Base-by-base conservation (phyloP, 2,888 invertebrate genomes). In the Catocala fraxini region DNA sequence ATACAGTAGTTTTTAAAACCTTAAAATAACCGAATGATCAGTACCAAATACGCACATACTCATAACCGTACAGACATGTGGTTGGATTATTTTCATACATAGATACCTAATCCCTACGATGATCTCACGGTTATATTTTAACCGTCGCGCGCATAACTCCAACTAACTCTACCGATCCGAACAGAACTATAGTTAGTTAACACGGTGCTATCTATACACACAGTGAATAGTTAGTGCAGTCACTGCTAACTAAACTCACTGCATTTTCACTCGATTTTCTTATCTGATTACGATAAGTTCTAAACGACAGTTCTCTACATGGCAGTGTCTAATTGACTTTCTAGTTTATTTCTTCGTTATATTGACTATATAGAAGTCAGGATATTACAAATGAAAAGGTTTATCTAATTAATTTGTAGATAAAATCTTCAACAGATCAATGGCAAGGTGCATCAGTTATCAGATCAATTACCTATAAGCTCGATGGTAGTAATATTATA, bases 111-210 rank as follows among this genome's bases (percentile, higher is more conserved):
- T 57, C 35, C 51, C 10, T 35, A 52, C 42, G 57, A 77, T 77
- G 74, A 75, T 60, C 49, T 74, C 75, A 71, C 45, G 25, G 42
- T 62, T 62, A 59, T 62, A 69, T 69, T 71, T 59, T 53, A 59
- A 65, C 56, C 33, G 10, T 15, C 10, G 43, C 9, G 13, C 35
- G 15, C 42, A 39, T 55, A 53, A 53, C 60, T 56, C 12, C 42
- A 56, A 33, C 56, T 46, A 51, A 51, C 51, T 25, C 13, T n/a
- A 12, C 43, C 6, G 12, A 41, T 25, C 34, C 43, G 13, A 48
- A 0, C 33, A 6, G n/a, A 10, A n/a, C 51, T 51, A 46, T 48
- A 59, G 47, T 45, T 61, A 47, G 51, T 12, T 39, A 57, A 47
- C 13, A 59, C 58, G 47, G 9, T 2, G 2, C 6, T 42, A 64